Base-by-base conservation (phyloP, 2,797 vertebrate genomes). In the Falco cherrug region DNA sequence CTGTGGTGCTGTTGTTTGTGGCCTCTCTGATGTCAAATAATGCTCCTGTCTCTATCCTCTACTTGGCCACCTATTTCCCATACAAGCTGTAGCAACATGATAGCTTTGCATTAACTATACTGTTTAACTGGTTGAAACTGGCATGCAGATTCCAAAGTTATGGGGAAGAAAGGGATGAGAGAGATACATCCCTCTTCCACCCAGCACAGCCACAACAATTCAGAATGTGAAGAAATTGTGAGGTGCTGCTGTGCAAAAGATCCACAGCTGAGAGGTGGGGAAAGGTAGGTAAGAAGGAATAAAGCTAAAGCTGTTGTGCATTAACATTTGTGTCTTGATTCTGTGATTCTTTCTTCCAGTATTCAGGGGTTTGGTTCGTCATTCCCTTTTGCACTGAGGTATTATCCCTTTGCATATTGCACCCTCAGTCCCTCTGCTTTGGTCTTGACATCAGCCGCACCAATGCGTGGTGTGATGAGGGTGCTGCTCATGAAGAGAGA, bases 161-260 rank as follows among this genome's bases (percentile, higher is more conserved):
- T 4, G 21, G 88, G 68, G 33, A 70, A 45, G 26, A 41, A 37
- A 94, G 25, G 15, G n/a, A 48, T 37, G 68, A 73, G 68, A 35
- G 51, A 50, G 31, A 70, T 29, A 84, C 21, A 75, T 31, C 70
- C n/a, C 21, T 43, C 50, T 5, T 11, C 39, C 50, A 5, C 13
- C 39, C 61, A 80, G 53, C 68, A 67, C 48, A 88, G 89, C 39
- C 60, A 84, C 24, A 25, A 53, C 37, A 73, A 70, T 80, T 88
- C 56, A 74, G 80, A 88, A 86, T 76, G 83, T 63, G 69, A 85
- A 84, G 90, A 69, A 87, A 76, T 21, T 60, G 82, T 48, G 83
- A 91, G 63, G 9, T 76, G 53, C 45, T 64, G 63, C 50, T 76
- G 64, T 80, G 64, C 64, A 70, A 35, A 65, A 78, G 25, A 81